These are phyloP conservation scores for Malthinus flaveolus DNA, from an alignment of 2,888 invertebrate genomes.

Conservation along the genomic window DNA sequence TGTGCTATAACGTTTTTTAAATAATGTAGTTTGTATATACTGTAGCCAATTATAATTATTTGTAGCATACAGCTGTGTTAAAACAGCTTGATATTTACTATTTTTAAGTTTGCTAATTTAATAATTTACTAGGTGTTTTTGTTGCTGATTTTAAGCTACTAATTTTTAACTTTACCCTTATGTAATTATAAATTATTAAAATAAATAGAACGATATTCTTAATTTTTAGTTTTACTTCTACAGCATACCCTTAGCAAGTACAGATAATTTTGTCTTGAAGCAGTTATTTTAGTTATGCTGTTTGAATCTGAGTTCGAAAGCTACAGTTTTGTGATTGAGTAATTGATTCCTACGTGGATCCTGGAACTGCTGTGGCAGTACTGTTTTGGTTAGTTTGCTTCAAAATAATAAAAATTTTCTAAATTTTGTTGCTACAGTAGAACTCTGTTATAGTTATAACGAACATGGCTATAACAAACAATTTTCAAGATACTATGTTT, in stretches of 20 bases:
- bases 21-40: conserved; percentile 39
- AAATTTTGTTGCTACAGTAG: too few relatives aligned
- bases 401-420: too few relatives aligned
- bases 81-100: conserved; percentile 11
- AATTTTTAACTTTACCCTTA: conserved; percentile 14
- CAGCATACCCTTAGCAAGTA: background rate
- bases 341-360: too few relatives aligned
- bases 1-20: conserved; percentile 47
- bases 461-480: too few relatives aligned
- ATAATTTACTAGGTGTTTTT: conserved; percentile 14
- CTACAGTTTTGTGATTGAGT: too few relatives aligned
- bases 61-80: conserved; percentile 17
- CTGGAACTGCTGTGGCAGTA: too few relatives aligned
- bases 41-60: conserved; percentile 13
- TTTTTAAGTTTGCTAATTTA: conserved; percentile 17
- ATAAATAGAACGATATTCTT: conserved; percentile 7
- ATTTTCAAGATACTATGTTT: too few relatives aligned
- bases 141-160: conserved; percentile 20
- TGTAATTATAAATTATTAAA: conserved; percentile 16
- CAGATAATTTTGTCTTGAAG: background rate
- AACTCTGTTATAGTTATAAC: too few relatives aligned
- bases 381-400: too few relatives aligned
- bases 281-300: too few relatives aligned
- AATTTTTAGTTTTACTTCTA: background rate
- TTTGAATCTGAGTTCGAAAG: too few relatives aligned